phyloP scores from a whole-genome alignment of 2,113 vertebrate genomes.

The Amphilophus citrinellus region DNA sequence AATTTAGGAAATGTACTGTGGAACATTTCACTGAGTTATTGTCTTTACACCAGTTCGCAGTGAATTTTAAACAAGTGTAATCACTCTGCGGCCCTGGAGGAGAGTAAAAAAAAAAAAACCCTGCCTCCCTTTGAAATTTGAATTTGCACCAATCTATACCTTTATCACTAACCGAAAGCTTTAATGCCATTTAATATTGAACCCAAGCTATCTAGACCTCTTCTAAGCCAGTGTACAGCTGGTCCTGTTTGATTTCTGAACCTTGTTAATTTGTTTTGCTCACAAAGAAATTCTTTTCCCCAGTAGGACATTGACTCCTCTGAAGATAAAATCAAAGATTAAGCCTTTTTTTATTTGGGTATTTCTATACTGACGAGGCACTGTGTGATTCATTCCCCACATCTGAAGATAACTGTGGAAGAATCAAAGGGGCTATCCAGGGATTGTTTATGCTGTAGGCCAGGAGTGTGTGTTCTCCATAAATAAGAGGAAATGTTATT shows the following conservation, averaged over 20 bases:
- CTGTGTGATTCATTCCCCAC: conserved; percentile 53
- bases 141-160: conserved; percentile 40
- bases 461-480: conserved; percentile 41
- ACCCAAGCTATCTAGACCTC: background rate
- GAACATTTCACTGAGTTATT: conserved; percentile 74
- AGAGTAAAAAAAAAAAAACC: conserved; percentile 1
- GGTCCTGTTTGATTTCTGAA: conserved; percentile 20
- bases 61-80: conserved; percentile 67
- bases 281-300: background rate
- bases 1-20: conserved; percentile 75
- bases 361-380: conserved; percentile 14
- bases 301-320: conserved; percentile 28
- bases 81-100: conserved; percentile 41
- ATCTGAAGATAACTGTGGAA: conserved; percentile 51
- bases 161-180: conserved; percentile 32
- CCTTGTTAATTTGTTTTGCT: conserved; percentile 24
- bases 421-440: conserved; percentile 65
- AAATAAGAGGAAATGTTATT: conserved; percentile 47
- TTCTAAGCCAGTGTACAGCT: background rate
- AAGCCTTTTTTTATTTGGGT: conserved; percentile 31
- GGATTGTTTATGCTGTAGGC: conserved; percentile 72
- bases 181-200: conserved; percentile 26
- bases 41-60: conserved; percentile 58
- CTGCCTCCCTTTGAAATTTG: conserved; percentile 10
- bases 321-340: conserved; percentile 51